phyloP scores from a whole-genome alignment of 2,888 invertebrate species.

The Parochlus steinenii region DNA sequence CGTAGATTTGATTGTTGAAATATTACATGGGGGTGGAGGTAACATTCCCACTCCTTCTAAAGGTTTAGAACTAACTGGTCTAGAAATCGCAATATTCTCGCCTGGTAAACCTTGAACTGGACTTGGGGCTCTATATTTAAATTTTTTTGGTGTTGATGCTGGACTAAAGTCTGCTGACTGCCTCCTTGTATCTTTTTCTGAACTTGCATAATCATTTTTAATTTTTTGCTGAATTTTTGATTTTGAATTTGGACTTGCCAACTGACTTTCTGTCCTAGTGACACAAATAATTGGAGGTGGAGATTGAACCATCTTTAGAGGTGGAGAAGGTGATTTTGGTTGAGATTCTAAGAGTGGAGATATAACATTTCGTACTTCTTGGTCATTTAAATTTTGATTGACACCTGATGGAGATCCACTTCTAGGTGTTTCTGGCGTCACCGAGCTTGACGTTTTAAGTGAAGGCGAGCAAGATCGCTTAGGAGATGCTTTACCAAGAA shows the following conservation, averaged over 20 bases:
- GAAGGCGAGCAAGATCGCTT: constrained; percentile 9
- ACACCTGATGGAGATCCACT: no score
- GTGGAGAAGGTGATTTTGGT: constrained; percentile 7
- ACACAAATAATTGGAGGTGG: constrained; percentile 10
- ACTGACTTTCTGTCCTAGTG: constrained; percentile 8
- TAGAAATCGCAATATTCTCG: constrained; percentile 24
- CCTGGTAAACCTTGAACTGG: constrained; percentile 9
- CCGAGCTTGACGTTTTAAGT: constrained; percentile 1
- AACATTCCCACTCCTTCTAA: constrained; percentile 33
- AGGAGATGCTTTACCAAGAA: constrained; percentile 13
- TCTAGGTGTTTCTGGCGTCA: constrained; percentile 5
- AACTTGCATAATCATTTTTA: not conserved
- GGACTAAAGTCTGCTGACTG: not conserved
- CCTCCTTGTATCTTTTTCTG: not conserved
- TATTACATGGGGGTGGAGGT: constrained; percentile 30
- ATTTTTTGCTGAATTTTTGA: not conserved
- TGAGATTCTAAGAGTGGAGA: no score
- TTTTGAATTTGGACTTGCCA: not conserved
- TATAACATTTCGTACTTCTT: no score
- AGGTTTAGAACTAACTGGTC: constrained; percentile 33
- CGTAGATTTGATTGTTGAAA: constrained; percentile 3
- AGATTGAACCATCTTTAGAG: constrained; percentile 5
- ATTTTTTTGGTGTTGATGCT: constrained; percentile 35
- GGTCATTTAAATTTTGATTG: no score
- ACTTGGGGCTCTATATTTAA: constrained; percentile 30